phyloP scores from a whole-genome alignment of 1,140 invertebrate genomes.

The Leptoteleia sp. region DNA sequence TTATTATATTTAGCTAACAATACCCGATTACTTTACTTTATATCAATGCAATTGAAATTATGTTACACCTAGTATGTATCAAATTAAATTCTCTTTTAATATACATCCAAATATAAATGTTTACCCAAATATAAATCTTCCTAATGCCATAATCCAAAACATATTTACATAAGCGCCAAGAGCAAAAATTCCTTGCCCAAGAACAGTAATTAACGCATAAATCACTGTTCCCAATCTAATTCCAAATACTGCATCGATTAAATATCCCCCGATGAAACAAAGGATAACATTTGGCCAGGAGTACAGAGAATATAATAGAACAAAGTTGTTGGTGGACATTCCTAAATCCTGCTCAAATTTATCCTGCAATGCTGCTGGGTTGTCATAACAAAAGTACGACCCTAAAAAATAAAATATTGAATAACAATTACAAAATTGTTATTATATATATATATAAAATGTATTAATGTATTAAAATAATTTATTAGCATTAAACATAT shows the following conservation, averaged over 20 bases:
- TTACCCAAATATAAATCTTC: conserved; percentile 97
- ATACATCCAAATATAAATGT: too few species aligned
- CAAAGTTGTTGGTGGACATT: conserved; percentile 91
- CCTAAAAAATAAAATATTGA: conserved; percentile 83
- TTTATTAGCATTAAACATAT: too few species aligned
- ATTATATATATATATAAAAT: too few species aligned
- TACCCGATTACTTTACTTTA: too few species aligned
- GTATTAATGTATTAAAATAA: too few species aligned
- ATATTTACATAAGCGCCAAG: conserved; percentile 89
- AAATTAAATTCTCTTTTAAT: too few species aligned
- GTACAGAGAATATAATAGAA: conserved; percentile 95
- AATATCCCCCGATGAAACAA: conserved; percentile 97
- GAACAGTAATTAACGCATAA: conserved; percentile 90
- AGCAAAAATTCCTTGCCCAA: conserved; percentile 94
- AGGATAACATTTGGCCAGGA: conserved; percentile 99
- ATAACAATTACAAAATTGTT: too few species aligned
- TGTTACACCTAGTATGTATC: too few species aligned
- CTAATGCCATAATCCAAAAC: conserved; percentile 96
- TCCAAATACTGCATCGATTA: conserved; percentile 97
- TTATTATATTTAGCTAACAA: too few species aligned
- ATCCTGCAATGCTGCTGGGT: conserved; percentile 94
- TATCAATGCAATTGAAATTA: too few species aligned
- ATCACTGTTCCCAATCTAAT: conserved; percentile 95
- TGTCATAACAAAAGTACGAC: conserved; percentile 99
- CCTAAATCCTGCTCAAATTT: conserved; percentile 92